Evolutionary conservation across 2,888 invertebrate species (phyloP), one percentile per base, ranked within the genome.

Genomic region (Cheilosia variabilis): DNA sequence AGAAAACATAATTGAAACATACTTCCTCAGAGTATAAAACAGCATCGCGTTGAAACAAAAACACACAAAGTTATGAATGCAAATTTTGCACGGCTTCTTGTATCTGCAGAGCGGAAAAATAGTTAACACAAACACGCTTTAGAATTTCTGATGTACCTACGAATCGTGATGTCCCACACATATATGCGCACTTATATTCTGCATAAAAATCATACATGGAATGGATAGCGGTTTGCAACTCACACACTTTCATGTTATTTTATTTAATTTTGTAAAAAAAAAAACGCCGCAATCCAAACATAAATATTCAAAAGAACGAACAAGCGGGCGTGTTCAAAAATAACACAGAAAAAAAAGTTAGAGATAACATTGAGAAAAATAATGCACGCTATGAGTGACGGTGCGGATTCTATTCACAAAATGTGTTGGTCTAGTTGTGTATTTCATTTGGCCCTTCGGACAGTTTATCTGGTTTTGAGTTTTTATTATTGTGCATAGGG

Each of bases 301-400:
- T 73, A 73, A 65, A 66, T 76, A 76, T 76, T 76, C 75, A 76
- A 58, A 58, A 66, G 75, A 15, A 63, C 37, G 55, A 55, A 55
- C 47, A 24, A 31, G 62, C 57, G 34, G 31, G 45, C 17, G 10
- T 5, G 10, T 7, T 15, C n/a, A 50, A 13, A 17, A 57, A 9
- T 45, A 69, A 69, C 5, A 13, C 10, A 37, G 1, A 37, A 3
- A 37, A 31, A 13, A 37, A 37, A 37, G 4, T 4, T 37, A 37
- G 4, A 72, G 72, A 62, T 62, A 62, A 62, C 72, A 52, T 60
- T 71, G 58, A 58, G 58, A 37, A 50, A 57, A 58, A 71, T 60
- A 24, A 37, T 37, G 50, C 47, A 71, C 41, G 2, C 52, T 22
- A 55, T n/a, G 13, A 7, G 37, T 17, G 37, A 2, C 24, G 17